Conservation (phyloP, 2,888 invertebrate species). For the Rhamnusium bicolor region DNA sequence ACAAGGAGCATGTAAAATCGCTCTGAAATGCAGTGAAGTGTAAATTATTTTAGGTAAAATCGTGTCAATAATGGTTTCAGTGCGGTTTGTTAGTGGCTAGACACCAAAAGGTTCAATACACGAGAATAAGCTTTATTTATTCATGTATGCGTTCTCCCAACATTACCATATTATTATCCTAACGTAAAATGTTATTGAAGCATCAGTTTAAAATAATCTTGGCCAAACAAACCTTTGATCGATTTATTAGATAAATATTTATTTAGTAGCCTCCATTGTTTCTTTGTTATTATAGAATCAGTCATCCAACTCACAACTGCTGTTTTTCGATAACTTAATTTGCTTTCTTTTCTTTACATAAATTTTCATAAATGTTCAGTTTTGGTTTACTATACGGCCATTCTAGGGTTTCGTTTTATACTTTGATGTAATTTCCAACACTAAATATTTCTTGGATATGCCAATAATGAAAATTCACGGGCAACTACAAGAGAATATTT, state of each 20-base stretch:
- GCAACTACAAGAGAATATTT: too few relatives aligned
- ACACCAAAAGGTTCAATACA: slow-evolving; percentile 1
- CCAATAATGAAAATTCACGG: too few relatives aligned
- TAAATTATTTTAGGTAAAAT: slow-evolving; percentile 10
- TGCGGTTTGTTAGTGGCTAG: not conserved
- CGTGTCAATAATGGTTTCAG: slow-evolving; percentile 5
- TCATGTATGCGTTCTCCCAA: slow-evolving; percentile 1
- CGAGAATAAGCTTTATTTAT: not conserved
- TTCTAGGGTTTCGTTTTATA: too few relatives aligned
- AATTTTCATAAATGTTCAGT: not conserved
- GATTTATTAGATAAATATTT: not conserved
- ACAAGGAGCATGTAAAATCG: not conserved
- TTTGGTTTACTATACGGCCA: too few relatives aligned
- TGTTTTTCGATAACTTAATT: not conserved
- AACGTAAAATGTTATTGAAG: not conserved
- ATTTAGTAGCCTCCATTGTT: not conserved
- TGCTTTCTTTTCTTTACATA: not conserved
- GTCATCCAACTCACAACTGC: not conserved
- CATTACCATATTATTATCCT: slow-evolving; percentile 6
- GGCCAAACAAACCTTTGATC: not conserved
- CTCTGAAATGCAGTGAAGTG: slow-evolving; percentile 1
- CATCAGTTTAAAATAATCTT: not conserved
- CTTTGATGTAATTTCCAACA: too few relatives aligned
- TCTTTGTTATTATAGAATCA: not conserved
- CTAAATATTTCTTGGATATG: too few relatives aligned